phyloP scores from a whole-genome alignment of 2,113 vertebrate species.

The Takifugu bimaculatus region DNA sequence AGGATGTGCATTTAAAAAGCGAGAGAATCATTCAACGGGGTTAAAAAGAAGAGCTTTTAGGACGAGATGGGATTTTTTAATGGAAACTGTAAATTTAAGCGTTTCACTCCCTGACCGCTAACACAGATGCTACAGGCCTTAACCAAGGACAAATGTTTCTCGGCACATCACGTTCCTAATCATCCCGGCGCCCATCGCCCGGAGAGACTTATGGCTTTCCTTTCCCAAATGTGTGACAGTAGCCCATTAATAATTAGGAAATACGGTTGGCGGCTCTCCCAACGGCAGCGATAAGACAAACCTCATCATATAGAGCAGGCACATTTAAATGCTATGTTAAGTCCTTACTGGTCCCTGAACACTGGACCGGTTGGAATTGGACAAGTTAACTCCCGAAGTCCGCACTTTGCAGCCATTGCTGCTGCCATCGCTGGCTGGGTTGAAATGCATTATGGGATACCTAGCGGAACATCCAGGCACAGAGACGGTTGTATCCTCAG shows the following conservation, averaged over 20 bases:
- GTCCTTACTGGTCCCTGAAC: not conserved
- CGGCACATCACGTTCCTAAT: slow-evolving; percentile 36
- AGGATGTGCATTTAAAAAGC: not conserved
- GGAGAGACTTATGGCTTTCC: slow-evolving; percentile 37
- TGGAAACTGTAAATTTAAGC: slow-evolving; percentile 2
- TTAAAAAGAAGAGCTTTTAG: not conserved
- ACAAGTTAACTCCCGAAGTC: too few species aligned
- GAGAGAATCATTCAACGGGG: not conserved
- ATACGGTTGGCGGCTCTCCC: slow-evolving; percentile 11
- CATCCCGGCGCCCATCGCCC: slow-evolving; percentile 27
- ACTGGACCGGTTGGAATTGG: not conserved
- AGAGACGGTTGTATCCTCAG: too few species aligned
- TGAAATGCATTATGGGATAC: too few species aligned
- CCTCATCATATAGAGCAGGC: not conserved
- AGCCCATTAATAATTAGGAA: slow-evolving; percentile 35
- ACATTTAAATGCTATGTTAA: not conserved
- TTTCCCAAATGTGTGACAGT: slow-evolving; percentile 32
- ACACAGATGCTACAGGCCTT: slow-evolving; percentile 14
- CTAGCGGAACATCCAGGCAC: too few species aligned
- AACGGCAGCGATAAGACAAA: slow-evolving; percentile 28
- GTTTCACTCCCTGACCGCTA: slow-evolving; percentile 11
- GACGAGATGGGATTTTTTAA: not conserved
- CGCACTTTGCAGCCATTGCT: too few species aligned
- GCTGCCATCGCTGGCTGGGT: too few species aligned
- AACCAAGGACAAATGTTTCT: slow-evolving; percentile 30